Evolutionary conservation across 2,113 vertebrate genomes (phyloP).

Genomic region (Sclerurus mexicanus): DNA sequence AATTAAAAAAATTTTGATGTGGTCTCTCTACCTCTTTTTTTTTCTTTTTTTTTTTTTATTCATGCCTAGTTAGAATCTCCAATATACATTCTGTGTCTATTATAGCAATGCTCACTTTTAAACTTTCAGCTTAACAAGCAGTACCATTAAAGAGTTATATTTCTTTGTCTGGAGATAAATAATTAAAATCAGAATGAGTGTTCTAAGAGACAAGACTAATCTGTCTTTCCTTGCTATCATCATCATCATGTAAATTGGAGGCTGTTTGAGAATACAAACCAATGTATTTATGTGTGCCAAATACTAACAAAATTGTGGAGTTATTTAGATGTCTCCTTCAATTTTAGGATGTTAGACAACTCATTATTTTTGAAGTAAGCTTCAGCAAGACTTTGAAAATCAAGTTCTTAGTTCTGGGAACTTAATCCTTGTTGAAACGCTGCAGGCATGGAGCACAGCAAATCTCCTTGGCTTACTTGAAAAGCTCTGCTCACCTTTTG

Average conservation of each 20-base stretch:
- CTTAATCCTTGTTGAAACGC: background rate
- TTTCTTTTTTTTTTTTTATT: background rate
- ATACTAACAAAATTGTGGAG: background rate
- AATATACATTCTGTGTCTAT: background rate
- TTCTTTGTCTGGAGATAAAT: background rate
- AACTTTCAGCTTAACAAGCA: background rate
- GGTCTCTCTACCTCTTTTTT: too few species aligned
- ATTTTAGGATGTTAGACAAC: background rate
- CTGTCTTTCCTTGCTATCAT: background rate
- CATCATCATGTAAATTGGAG: background rate
- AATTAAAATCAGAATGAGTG: background rate
- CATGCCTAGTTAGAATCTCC: background rate
- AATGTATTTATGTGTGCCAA: background rate
- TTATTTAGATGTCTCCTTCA: background rate
- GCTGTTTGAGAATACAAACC: background rate
- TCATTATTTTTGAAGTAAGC: background rate
- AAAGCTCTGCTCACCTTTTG: background rate
- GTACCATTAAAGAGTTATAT: background rate
- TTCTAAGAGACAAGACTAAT: background rate
- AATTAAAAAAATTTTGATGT: background rate
- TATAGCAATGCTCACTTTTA: background rate
- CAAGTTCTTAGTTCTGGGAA: background rate
- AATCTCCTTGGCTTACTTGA: background rate
- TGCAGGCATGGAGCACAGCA: background rate
- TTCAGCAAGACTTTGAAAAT: background rate